phyloP scores from a whole-genome alignment of 1,140 invertebrate species.

The Bombus consobrinus region DNA sequence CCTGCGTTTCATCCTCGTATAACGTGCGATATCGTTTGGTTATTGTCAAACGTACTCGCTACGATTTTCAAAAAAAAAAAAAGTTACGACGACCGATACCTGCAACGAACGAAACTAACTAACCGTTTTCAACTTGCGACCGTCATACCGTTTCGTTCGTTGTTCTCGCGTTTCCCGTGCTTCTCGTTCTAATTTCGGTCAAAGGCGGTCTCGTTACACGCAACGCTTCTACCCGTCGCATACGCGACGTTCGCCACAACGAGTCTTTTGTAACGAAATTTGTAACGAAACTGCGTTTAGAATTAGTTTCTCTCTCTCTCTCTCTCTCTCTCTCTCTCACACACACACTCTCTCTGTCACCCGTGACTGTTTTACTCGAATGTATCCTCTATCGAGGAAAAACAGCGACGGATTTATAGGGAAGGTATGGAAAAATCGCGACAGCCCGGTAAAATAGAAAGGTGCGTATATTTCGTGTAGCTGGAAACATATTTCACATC shows the following conservation, averaged over 20 bases:
- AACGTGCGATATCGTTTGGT: neutral
- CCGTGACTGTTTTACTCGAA: no score
- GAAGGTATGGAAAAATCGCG: neutral
- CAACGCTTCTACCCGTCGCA: neutral
- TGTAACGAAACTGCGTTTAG: neutral
- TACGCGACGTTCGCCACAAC: neutral
- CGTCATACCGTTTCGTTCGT: neutral
- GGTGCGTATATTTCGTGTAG: conserved; percentile 7
- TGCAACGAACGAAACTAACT: neutral
- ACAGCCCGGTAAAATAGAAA: neutral
- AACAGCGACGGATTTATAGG: neutral
- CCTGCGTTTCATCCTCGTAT: neutral
- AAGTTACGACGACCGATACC: no score
- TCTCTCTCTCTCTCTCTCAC: neutral
- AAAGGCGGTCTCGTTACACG: neutral
- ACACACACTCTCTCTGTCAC: fast-evolving
- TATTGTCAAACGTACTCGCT: no score
- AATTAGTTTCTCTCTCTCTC: neutral
- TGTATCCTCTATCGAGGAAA: neutral
- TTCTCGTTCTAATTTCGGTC: conserved; percentile 13
- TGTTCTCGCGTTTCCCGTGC: neutral
- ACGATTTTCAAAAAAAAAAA: no score
- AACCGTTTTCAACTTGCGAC: neutral
- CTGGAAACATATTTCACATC: conserved; percentile 61
- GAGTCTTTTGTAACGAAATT: neutral